phyloP scores from a whole-genome alignment of 2,888 invertebrate species.

The Leptinotarsa tumamoca region DNA sequence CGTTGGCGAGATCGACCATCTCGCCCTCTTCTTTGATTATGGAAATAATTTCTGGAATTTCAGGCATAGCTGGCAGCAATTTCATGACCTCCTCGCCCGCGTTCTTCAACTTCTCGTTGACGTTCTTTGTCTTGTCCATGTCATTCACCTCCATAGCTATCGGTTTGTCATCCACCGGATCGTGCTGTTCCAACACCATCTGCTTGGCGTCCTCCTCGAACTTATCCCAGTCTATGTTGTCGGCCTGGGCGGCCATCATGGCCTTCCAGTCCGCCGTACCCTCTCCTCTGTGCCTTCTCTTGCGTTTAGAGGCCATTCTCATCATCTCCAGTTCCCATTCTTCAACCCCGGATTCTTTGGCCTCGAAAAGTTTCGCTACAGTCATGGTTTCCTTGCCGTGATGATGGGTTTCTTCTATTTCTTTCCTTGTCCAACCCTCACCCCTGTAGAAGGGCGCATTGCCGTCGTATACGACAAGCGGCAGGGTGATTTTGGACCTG shows the following conservation, averaged over 20 bases:
- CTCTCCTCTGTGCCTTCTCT: constrained; percentile 60
- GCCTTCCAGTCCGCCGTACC: constrained; percentile 61
- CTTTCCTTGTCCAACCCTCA: constrained; percentile 77
- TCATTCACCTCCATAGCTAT: constrained; percentile 66
- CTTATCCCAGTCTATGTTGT: constrained; percentile 62
- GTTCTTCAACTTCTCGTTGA: constrained; percentile 72
- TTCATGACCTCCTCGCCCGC: constrained; percentile 69
- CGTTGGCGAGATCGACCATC: constrained; percentile 71
- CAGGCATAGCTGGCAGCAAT: constrained; percentile 73
- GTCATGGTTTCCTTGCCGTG: constrained; percentile 66
- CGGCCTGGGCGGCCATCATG: constrained; percentile 59
- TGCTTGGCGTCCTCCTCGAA: constrained; percentile 64
- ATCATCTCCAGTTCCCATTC: constrained; percentile 65
- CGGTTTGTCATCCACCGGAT: constrained; percentile 67
- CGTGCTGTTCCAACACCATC: constrained; percentile 60
- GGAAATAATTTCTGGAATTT: constrained; percentile 73
- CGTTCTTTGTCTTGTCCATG: constrained; percentile 72
- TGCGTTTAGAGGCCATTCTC: constrained; percentile 60
- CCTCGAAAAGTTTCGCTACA: constrained; percentile 73
- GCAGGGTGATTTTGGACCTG: constrained; percentile 78
- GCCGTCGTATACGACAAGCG: constrained; percentile 64
- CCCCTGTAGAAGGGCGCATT: constrained; percentile 74
- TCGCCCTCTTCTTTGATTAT: constrained; percentile 73
- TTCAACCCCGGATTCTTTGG: constrained; percentile 61
- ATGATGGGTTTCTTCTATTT: constrained; percentile 67